Conservation (phyloP, 2,888 invertebrate species). For the Meliscaeva auricollis region DNA sequence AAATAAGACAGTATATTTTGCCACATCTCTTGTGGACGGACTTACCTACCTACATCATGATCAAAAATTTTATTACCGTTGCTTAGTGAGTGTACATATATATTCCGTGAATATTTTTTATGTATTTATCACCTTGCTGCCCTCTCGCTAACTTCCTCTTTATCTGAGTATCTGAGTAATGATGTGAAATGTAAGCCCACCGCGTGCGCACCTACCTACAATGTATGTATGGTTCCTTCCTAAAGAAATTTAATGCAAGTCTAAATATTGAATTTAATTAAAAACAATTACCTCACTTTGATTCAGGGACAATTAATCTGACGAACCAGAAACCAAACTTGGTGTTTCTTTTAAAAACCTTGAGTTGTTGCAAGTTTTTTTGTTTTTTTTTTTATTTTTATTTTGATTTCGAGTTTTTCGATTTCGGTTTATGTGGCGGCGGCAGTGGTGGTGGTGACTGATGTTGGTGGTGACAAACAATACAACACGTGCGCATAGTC, state of each 20-base stretch:
- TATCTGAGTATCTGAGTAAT: neutral
- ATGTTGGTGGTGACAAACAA: neutral
- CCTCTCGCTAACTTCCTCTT: neutral
- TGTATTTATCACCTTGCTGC: neutral
- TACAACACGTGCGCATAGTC: conserved; percentile 22
- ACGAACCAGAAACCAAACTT: neutral
- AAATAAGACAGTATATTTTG: too few relatives aligned
- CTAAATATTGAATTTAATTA: neutral
- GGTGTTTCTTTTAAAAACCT: neutral
- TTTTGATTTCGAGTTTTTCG: neutral
- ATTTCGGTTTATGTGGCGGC: neutral
- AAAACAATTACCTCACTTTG: neutral
- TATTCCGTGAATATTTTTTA: conserved; percentile 6
- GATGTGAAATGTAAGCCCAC: neutral
- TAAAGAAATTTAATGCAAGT: neutral
- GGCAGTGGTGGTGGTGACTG: neutral
- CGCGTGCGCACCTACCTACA: conserved; percentile 15
- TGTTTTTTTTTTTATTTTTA: neutral
- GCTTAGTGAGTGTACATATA: neutral
- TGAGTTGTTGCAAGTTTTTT: conserved; percentile 9
- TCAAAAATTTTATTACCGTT: too few relatives aligned
- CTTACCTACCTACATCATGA: too few relatives aligned
- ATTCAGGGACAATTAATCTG: neutral
- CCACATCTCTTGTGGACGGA: too few relatives aligned
- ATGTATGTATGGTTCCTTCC: too few relatives aligned